Evolutionary conservation across 2,888 invertebrate species (phyloP).

Genomic region (Andrena marginata): DNA sequence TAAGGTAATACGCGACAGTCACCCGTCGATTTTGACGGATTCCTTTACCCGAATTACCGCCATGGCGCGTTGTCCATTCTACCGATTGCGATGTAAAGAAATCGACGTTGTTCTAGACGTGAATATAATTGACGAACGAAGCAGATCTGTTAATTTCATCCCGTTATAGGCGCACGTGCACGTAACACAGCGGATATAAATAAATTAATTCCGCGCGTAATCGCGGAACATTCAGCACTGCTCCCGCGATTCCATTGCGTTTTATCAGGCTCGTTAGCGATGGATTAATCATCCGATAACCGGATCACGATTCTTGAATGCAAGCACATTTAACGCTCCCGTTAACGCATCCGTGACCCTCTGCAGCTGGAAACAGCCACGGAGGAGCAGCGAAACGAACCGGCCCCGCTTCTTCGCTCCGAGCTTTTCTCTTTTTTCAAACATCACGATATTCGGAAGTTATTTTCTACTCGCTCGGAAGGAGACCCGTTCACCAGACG

Average conservation of each 20-base stretch:
- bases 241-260: not conserved
- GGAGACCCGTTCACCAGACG: conserved; percentile 2
- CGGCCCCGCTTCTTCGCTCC: not conserved
- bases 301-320: not conserved
- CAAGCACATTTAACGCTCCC: not conserved
- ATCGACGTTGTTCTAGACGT: not conserved
- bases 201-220: conserved; percentile 27
- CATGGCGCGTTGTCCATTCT: not conserved
- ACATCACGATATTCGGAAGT: conserved; percentile 4
- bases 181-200: conserved; percentile 9
- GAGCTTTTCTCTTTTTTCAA: not conserved
- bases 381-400: not conserved
- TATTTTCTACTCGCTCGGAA: conserved; percentile 14
- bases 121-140: conserved; percentile 24
- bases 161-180: not conserved
- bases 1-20: no score
- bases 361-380: not conserved
- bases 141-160: conserved; percentile 3
- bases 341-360: no score
- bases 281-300: conserved; percentile 28
- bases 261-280: conserved; percentile 12
- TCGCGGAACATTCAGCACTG: not conserved
- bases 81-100: not conserved
- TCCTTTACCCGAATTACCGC: not conserved
- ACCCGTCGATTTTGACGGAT: not conserved